Evolutionary conservation across 2,888 invertebrate genomes (phyloP), one percentile per base, ranked within the genome.

Genomic region (Calliopum simillimum): DNA sequence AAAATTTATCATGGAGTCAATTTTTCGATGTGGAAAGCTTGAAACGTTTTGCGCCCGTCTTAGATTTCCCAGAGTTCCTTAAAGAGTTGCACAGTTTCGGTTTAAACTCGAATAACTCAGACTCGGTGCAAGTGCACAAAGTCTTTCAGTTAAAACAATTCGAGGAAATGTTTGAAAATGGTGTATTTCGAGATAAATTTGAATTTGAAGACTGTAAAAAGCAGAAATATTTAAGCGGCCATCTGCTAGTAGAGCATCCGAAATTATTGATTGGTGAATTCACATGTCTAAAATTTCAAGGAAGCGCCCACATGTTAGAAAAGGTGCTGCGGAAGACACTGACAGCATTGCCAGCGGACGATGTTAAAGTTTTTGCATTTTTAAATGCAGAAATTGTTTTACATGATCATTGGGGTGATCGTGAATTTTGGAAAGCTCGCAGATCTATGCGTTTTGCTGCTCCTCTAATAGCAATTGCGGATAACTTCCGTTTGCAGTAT

Each of bases 361-460:
- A 79, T 47, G 73, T 79, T 69, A 81, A 78, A 16, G 77, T 80
- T 21, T 78, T 80, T 58, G 79, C 80, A 1, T 70, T 84, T 47
- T 74, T 82, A 44, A 93, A 93, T 82, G 95, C 94, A 14, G 98
- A 98, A 87, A 93, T 95, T 70, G 91, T 94, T 2, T 84, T 98
- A 23, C 97, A 98, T 82, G 93, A 96, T 79, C 87, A 87, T n/a
- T 98, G 94, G 86, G 98, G 98, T 1, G 92, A 92, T 55, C 87
- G 87, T 68, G 86, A 90, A 33, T 98, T 94, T 84, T 98, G 98
- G 98, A 87, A 88, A 76, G 94, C 93, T 21, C 88, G 96, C 72
- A 89, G 96, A 77, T 98, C 98, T 79, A 96, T 99, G 96, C 89
- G 94, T 77, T 99, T 98, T 84, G 92, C 93, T 70, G 87, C 88